Percentiles rank a stretch among this genome's conserved stretches.
Evolutionary conservation across 1,140 invertebrate species (phyloP).

Genomic region (Drosophila ananassae): DNA sequence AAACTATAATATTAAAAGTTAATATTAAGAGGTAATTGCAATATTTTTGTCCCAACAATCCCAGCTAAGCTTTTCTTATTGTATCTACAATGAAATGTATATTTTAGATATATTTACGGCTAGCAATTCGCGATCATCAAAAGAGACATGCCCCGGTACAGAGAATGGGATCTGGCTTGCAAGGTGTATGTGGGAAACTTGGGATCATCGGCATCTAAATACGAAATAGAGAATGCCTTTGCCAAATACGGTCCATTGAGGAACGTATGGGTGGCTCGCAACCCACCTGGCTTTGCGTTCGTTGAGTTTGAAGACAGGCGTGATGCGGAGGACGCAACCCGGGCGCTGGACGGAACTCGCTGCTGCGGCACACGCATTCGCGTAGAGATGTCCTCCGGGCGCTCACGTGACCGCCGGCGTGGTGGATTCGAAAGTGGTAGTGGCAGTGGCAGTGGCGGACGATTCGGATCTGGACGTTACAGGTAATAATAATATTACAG

Average conservation of each 20-base stretch:
- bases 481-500: conserved; percentile 11
- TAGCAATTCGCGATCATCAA: background rate
- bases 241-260: conserved; percentile 96
- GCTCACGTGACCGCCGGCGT: conserved; percentile 89
- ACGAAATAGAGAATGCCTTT: conserved; percentile 96
- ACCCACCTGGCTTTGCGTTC: conserved; percentile 98
- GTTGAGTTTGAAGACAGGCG: conserved; percentile 99
- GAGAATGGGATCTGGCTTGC: conserved; percentile 96
- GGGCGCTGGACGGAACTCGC: conserved; percentile 96
- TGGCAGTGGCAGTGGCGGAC: conserved; percentile 64
- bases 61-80: background rate
- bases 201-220: conserved; percentile 94
- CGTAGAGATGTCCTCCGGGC: conserved; percentile 94
- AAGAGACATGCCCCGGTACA: conserved; percentile 88
- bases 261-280: conserved; percentile 98
- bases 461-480: conserved; percentile 30
- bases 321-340: conserved; percentile 99
- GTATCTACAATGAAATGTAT: no score
- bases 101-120: background rate
- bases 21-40: background rate
- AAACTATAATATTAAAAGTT: background rate
- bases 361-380: conserved; percentile 93
- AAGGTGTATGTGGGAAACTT: conserved; percentile 99
- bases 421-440: conserved; percentile 85
- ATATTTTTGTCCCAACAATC: background rate